A percentile compares a stretch with the other conserved stretches of the same genome.
Conservation (phyloP, 2,113 vertebrate genomes). For the Epinephelus cyanopodus region DNA sequence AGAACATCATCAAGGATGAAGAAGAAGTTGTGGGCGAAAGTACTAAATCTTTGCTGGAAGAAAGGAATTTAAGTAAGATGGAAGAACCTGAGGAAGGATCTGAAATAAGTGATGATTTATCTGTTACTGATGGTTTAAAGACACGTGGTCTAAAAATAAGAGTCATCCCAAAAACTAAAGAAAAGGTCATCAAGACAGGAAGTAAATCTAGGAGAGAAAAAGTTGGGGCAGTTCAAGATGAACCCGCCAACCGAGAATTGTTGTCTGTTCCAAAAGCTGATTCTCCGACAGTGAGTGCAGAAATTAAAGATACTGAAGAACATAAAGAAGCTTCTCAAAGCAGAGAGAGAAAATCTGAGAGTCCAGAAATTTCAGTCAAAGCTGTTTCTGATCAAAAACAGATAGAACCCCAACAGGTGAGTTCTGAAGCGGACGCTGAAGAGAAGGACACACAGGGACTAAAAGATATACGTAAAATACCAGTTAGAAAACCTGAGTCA, state of each 20-base stretch:
- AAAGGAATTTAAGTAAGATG: not conserved
- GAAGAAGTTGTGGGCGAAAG: not conserved
- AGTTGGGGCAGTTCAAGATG: not conserved
- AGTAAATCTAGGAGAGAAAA: not conserved
- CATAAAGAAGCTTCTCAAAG: not conserved
- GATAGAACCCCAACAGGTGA: not conserved
- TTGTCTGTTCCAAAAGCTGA: not conserved
- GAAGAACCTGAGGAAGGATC: not conserved
- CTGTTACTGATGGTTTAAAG: constrained; percentile 72
- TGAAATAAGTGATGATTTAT: constrained; percentile 5
- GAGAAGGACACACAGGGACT: not conserved
- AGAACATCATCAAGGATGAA: not conserved
- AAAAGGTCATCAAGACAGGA: not conserved
- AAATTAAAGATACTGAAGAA: constrained; percentile 11
- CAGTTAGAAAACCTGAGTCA: not conserved
- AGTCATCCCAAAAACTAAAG: not conserved
- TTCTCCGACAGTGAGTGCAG: not conserved
- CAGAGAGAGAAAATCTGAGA: not conserved
- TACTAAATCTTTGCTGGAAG: not conserved
- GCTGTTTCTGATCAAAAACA: not conserved
- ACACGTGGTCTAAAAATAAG: not conserved
- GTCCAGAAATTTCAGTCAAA: not conserved
- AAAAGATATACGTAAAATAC: not conserved
- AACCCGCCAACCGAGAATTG: not conserved
- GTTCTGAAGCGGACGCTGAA: not conserved